Evolutionary conservation across 2,888 invertebrate genomes (phyloP).

Genomic region (Drosophila colorata): DNA sequence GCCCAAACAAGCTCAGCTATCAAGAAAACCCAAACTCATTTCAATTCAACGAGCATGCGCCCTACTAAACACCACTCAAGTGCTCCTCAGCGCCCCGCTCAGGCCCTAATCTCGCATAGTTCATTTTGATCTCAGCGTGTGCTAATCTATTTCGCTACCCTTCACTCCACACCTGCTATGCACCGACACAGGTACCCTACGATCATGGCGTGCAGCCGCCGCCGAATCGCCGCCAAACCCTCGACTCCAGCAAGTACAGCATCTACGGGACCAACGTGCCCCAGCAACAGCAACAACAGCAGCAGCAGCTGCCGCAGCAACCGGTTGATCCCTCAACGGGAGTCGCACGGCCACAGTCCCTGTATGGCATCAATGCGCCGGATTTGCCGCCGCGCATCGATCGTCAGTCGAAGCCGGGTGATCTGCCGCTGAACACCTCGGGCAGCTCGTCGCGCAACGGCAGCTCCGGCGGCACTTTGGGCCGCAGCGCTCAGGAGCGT

Average conservation of each 20-base stretch:
- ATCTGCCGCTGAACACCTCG: slow-evolving; percentile 80
- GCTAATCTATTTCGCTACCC: slow-evolving; percentile 63
- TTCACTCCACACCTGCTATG: slow-evolving; percentile 44
- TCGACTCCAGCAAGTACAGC: slow-evolving; percentile 82
- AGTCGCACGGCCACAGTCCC: slow-evolving; percentile 83
- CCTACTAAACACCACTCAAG: slow-evolving; percentile 43
- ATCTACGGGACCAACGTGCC: slow-evolving; percentile 79
- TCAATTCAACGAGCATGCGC: slow-evolving; percentile 57
- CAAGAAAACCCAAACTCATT: slow-evolving; percentile 10
- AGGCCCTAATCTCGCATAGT: slow-evolving; percentile 10
- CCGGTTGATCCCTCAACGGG: slow-evolving; percentile 82
- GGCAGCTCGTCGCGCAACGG: slow-evolving; percentile 87
- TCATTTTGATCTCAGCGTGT: slow-evolving; percentile 36
- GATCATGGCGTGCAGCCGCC: slow-evolving; percentile 82
- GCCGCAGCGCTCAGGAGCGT: slow-evolving; percentile 89
- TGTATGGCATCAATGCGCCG: slow-evolving; percentile 88
- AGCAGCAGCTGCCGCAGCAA: slow-evolving; percentile 61
- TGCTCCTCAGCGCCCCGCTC: slow-evolving; percentile 24
- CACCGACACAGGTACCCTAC: slow-evolving; percentile 83
- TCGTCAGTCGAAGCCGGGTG: slow-evolving; percentile 90
- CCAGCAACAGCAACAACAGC: slow-evolving; percentile 57
- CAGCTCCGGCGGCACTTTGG: slow-evolving; percentile 84
- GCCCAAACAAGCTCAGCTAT: slow-evolving; percentile 71
- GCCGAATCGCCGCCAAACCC: slow-evolving; percentile 84
- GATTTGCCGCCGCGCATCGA: slow-evolving; percentile 94